Evolutionary conservation across 1,140 invertebrate genomes (phyloP).

Genomic region (Galendromus occidentalis): DNA sequence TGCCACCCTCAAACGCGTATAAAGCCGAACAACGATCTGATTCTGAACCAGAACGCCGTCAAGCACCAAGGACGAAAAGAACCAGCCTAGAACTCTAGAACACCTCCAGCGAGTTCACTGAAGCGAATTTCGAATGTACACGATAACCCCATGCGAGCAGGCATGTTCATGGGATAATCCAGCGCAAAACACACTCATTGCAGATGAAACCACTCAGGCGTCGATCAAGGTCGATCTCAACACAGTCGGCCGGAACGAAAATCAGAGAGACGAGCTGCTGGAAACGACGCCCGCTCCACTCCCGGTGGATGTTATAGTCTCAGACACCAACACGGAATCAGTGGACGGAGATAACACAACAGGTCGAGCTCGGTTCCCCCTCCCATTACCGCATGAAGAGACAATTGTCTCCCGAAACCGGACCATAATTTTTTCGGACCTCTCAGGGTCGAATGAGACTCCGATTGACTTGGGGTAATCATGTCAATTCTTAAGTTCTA

Average conservation of each 20-base stretch:
- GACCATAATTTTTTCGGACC: background rate
- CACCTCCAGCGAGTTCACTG: no score
- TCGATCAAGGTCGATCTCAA: background rate
- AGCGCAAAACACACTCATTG: no score
- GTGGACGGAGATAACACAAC: background rate
- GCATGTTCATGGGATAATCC: no score
- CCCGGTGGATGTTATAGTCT: background rate
- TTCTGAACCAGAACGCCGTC: no score
- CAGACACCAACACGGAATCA: slow-evolving; percentile 5
- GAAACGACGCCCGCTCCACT: background rate
- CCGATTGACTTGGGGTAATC: background rate
- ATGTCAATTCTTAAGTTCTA: background rate
- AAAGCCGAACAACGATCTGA: no score
- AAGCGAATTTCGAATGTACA: no score
- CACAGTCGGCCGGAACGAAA: background rate
- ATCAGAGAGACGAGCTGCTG: background rate
- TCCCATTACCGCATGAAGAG: background rate
- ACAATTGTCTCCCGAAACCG: background rate
- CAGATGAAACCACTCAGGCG: background rate
- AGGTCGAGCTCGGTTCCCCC: background rate
- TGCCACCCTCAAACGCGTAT: no score
- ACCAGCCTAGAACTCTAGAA: no score
- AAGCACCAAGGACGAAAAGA: no score
- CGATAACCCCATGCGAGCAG: no score
- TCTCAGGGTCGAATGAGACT: background rate